These are phyloP conservation scores for Neodontobutis hainanensis DNA, from an alignment of 2,113 vertebrate genomes.

Conservation along the genomic window DNA sequence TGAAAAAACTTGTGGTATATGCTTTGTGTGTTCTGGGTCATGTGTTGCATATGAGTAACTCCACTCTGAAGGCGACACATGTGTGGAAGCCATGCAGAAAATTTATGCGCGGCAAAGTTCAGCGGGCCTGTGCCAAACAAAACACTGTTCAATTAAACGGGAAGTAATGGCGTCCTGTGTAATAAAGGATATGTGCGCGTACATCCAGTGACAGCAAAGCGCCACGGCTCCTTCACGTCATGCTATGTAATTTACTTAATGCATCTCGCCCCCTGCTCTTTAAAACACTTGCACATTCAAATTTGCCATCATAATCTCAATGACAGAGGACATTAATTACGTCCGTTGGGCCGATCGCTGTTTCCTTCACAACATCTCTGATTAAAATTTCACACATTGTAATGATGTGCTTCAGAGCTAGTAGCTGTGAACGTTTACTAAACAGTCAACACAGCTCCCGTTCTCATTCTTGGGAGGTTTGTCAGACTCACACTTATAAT, in stretches of 20 bases:
- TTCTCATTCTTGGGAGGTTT: constrained; percentile 85
- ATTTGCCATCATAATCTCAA: constrained; percentile 91
- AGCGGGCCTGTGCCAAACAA: constrained; percentile 70
- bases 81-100: constrained; percentile 70
- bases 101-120: constrained; percentile 75
- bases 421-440: constrained; percentile 91
- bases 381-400: constrained; percentile 99
- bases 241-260: constrained; percentile 82
- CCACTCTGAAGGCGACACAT: constrained; percentile 11
- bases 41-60: constrained; percentile 56
- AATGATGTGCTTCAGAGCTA: constrained; percentile 92
- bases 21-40: constrained; percentile 13
- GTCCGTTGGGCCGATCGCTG: constrained; percentile 90
- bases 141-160: constrained; percentile 79
- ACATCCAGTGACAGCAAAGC: constrained; percentile 73
- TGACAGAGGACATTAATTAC: constrained; percentile 98
- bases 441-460: constrained; percentile 81
- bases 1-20: not conserved
- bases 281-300: constrained; percentile 86
- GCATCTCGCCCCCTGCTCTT: constrained; percentile 79
- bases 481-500: constrained; percentile 79
- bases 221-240: constrained; percentile 72
- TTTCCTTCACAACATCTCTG: constrained; percentile 94
- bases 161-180: constrained; percentile 76
- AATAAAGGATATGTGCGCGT: constrained; percentile 76